Percentiles rank a stretch among this genome's conserved stretches.
phyloP scores from a whole-genome alignment of 2,797 vertebrate genomes.

The Stomatorhinus walkeri region DNA sequence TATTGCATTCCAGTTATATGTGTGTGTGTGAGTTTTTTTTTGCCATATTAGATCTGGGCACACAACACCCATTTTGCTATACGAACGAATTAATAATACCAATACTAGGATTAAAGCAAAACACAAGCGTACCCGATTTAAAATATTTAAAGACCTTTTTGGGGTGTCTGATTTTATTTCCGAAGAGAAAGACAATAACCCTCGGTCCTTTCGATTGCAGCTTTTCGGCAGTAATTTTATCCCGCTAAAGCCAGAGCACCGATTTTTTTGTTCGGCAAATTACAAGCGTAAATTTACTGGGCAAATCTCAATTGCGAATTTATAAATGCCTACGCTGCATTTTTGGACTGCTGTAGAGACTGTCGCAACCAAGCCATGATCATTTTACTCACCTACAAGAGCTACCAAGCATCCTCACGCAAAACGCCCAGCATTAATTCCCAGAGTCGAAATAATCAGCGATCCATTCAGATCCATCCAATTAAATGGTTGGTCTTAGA shows the following conservation, averaged over 20 bases:
- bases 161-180: background rate
- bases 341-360: background rate
- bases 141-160: background rate
- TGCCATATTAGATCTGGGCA: background rate
- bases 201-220: background rate
- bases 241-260: background rate
- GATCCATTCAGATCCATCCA: constrained; percentile 3
- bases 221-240: background rate
- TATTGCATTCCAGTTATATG: background rate
- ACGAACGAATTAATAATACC: background rate
- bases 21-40: background rate
- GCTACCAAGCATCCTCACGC: constrained; percentile 9
- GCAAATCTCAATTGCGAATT: background rate
- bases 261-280: background rate
- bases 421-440: background rate
- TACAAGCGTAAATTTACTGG: background rate
- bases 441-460: background rate
- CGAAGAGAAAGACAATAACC: background rate
- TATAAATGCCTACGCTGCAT: background rate
- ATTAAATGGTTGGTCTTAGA: background rate
- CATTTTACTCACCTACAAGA: constrained; percentile 9
- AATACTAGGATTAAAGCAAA: background rate
- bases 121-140: background rate
- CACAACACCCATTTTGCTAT: background rate
- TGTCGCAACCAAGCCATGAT: constrained; percentile 12